Evolutionary conservation across 2,113 vertebrate genomes (phyloP).

Genomic region (Rhinolophus ferrumequinum): DNA sequence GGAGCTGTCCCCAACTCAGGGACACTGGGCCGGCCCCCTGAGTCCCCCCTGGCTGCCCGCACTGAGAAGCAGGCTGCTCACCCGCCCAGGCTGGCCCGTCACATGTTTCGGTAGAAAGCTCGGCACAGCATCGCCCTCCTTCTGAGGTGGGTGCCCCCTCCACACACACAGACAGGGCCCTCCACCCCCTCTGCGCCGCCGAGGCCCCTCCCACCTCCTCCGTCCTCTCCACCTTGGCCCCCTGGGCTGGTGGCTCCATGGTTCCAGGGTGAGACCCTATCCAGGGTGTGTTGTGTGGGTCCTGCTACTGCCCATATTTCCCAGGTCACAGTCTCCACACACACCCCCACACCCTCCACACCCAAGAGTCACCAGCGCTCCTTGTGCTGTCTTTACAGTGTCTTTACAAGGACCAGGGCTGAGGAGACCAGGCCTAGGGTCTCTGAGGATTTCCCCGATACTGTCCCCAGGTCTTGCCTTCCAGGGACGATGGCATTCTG

Average conservation of each 20-base stretch:
- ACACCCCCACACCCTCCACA: background rate
- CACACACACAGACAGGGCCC: background rate
- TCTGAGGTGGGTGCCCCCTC: background rate
- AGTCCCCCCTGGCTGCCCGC: background rate
- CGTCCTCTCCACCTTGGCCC: background rate
- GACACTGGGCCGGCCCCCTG: accelerated
- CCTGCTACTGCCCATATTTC: too few relatives aligned
- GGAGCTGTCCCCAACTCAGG: accelerated
- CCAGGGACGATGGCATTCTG: background rate
- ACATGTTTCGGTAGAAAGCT: background rate
- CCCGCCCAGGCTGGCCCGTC: background rate
- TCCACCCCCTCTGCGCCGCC: background rate
- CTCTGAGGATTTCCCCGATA: background rate
- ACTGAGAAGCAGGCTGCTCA: background rate
- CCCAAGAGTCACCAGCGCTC: too few relatives aligned
- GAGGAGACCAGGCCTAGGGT: background rate
- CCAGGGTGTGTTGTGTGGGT: background rate
- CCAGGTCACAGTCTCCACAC: background rate
- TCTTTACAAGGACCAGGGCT: background rate
- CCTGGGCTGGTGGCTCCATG: background rate
- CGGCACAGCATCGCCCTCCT: background rate
- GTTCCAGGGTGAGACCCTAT: background rate
- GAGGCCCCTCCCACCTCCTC: background rate
- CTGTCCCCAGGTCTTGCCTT: background rate
- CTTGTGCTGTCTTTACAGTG: too few relatives aligned